phyloP scores from a whole-genome alignment of 35 echinoderm and acorn worm species.

The Eucidaris tribuloides region DNA sequence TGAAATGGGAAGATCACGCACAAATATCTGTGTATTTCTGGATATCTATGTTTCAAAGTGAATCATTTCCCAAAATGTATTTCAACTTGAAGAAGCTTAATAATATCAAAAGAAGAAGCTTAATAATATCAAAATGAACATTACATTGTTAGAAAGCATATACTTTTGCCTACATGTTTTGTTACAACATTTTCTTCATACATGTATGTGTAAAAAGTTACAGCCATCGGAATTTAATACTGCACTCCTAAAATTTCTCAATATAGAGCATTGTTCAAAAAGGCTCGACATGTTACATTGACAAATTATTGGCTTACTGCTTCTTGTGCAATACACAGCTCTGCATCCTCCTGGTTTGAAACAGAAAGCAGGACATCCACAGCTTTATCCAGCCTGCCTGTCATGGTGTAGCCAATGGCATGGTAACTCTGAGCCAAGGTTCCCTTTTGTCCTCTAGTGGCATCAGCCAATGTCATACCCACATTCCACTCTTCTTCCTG shows the following conservation, averaged over 20 bases:
- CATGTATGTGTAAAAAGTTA: no score
- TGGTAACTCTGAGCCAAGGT: conserved; percentile 74
- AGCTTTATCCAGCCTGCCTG: conserved; percentile 32
- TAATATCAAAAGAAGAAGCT: no score
- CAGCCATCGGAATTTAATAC: background rate
- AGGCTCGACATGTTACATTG: conserved; percentile 1
- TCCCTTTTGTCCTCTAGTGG: conserved; percentile 43
- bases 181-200: no score
- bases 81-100: no score
- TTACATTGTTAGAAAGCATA: no score
- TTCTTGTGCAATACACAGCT: conserved; percentile 50
- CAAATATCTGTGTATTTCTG: no score
- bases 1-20: no score
- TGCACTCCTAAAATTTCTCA: background rate
- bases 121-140: no score
- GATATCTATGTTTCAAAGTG: no score
- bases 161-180: no score
- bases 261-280: background rate
- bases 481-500: conserved; percentile 70
- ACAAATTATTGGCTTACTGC: no score
- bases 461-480: conserved; percentile 87
- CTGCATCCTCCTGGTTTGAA: background rate
- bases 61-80: no score
- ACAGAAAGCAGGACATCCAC: conserved; percentile 19
- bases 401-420: conserved; percentile 73